Evolutionary conservation across 1,140 invertebrate species (phyloP), one percentile per base, ranked within the genome.

Genomic region (Lepidurus apus): DNA sequence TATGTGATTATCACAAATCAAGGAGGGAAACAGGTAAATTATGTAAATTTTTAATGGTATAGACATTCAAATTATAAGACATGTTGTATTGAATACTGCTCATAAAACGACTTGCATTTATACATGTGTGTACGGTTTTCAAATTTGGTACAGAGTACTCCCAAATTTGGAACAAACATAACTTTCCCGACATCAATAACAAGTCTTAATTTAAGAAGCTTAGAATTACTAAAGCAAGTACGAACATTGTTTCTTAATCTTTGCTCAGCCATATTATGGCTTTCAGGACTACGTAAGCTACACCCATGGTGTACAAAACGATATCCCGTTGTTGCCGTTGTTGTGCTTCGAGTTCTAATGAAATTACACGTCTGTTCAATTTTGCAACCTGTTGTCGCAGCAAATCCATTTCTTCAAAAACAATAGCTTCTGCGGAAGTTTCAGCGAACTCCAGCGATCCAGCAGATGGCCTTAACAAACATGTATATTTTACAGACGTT

Each of bases 81-180:
- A 34, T 34, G 34, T 65, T 65, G n/a, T 65, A 65, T 65, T 65
- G 53, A 65, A 65, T 65, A 65, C 53, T 65, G 53, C 53, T 65
- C 53, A 65, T 65, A 65, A 65, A 65, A 65, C 21, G 17, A 65
- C n/a, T n/a, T 21, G 53, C 53, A 65, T 65, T 65, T 65, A 65
- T 65, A 65, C 53, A 65, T 65, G 7, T 1, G 13, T 65, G 21
- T 65, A 65, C 53, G 21, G 6, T 21, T 65, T 21, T n/a, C 53
- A 21, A n/a, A 65, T 65, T 7, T 65, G 53, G 53, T n/a, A 65
- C 47, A 65, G 1, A 47, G 45, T 2, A 47, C 45, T 17, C 4
- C n/a, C 53, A 65, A 65, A 65, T 13, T 65, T 65, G 4, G 1
- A 34, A 34, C 34, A 34, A 34, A 34, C 34, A 34, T 34, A 34